These are phyloP conservation scores for Heterocephalus glaber DNA, from an alignment of 2,113 vertebrate genomes.

Conservation along the genomic window DNA sequence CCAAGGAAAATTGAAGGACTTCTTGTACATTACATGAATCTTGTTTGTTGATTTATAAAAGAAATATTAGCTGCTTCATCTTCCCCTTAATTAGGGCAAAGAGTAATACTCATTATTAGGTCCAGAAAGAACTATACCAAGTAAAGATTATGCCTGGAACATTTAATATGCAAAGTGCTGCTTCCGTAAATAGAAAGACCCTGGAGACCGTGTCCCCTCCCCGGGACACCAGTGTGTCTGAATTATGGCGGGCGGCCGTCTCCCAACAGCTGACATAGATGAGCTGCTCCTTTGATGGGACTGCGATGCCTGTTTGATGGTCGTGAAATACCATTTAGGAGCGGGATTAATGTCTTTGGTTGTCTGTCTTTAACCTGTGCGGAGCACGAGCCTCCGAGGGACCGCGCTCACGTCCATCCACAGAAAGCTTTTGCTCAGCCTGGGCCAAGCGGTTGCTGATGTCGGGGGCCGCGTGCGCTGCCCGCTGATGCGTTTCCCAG, in stretches of 20 bases:
- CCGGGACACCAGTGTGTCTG: neutral
- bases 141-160: neutral
- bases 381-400: neutral
- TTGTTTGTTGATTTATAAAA: neutral
- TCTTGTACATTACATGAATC: neutral
- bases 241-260: neutral
- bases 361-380: slow-evolving; percentile 14
- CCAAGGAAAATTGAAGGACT: neutral
- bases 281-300: slow-evolving; percentile 8
- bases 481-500: neutral
- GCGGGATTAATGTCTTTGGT: slow-evolving; percentile 27
- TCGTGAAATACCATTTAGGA: slow-evolving; percentile 53
- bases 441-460: neutral
- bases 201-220: neutral
- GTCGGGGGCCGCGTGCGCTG: neutral
- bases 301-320: slow-evolving; percentile 10
- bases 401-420: neutral
- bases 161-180: slow-evolving; percentile 32
- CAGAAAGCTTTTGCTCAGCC: slow-evolving; percentile 4
- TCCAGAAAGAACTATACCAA: slow-evolving; percentile 25
- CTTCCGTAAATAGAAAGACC: slow-evolving; percentile 25
- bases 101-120: neutral
- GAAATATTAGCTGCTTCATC: neutral
- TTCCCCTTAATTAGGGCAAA: slow-evolving; percentile 25
- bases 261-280: neutral